A percentile compares a stretch with the other conserved stretches of the same genome.
Conservation (phyloP, 1,140 invertebrate species). For the Rhysida immarginata region DNA sequence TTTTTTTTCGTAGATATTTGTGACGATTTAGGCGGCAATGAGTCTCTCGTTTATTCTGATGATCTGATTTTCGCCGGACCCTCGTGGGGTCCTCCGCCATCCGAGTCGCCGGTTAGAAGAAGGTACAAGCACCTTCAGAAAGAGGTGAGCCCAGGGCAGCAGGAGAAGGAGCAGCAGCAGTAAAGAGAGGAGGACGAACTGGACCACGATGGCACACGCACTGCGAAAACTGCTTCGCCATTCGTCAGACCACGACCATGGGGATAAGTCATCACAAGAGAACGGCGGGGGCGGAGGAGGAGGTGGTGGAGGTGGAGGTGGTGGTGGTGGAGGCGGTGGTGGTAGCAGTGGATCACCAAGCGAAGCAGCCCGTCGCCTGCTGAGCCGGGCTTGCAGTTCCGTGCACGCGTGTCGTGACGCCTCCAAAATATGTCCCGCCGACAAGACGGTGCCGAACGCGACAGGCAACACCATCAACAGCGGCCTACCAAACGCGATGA, state of each 20-base stretch:
- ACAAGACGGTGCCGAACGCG: slow-evolving; percentile 35
- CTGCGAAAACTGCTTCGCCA: slow-evolving; percentile 57
- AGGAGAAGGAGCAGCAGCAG: no score
- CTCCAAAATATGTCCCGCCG: slow-evolving; percentile 41
- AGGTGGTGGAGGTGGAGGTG: slow-evolving; percentile 29
- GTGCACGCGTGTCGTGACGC: slow-evolving; percentile 37
- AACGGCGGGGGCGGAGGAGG: slow-evolving; percentile 21
- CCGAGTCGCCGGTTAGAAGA: no score
- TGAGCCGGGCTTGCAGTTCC: slow-evolving; percentile 20
- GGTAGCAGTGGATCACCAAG: slow-evolving; percentile 2
- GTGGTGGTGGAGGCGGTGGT: slow-evolving; percentile 10
- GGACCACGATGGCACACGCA: slow-evolving; percentile 51
- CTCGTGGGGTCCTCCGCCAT: no score
- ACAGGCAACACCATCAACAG: slow-evolving; percentile 1
- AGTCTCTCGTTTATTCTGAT: no score
- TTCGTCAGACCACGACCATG: slow-evolving; percentile 39
- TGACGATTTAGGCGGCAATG: no score
- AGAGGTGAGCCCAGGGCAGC: no score
- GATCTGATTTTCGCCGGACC: no score
- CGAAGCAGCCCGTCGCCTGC: slow-evolving; percentile 40
- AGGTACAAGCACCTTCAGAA: no score
- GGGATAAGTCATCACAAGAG: slow-evolving; percentile 31
- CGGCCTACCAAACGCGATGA: background rate
- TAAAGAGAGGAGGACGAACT: no score
- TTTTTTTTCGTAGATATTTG: no score